These are phyloP conservation scores for Leptatherina wallacei DNA, from an alignment of 2,797 vertebrate species.

Conservation along the genomic window DNA sequence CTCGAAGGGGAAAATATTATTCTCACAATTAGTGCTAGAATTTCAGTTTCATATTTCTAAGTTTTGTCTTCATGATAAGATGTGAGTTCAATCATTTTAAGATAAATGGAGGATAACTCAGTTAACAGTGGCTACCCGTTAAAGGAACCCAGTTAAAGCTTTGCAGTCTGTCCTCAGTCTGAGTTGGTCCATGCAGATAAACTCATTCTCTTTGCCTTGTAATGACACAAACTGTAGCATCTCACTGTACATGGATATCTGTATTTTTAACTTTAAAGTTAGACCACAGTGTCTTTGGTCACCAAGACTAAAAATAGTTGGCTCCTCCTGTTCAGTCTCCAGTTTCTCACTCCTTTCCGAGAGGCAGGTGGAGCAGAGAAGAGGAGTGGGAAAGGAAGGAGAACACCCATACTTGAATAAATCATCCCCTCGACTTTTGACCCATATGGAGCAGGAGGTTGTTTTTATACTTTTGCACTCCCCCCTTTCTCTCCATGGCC, in stretches of 20 bases:
- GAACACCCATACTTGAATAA: constrained; percentile 70
- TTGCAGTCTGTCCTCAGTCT: background rate
- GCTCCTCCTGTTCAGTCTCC: constrained; percentile 74
- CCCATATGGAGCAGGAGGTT: constrained; percentile 71
- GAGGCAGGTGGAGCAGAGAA: constrained; percentile 77
- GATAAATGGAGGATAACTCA: background rate
- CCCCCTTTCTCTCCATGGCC: constrained; percentile 37
- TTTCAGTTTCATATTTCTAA: constrained; percentile 1
- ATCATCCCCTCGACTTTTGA: constrained; percentile 75
- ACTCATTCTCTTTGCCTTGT: constrained; percentile 25
- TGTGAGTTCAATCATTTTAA: constrained; percentile 3
- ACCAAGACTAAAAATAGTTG: constrained; percentile 75
- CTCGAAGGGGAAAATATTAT: constrained; percentile 5
- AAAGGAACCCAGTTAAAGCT: background rate
- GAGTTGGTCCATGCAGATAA: constrained; percentile 19
- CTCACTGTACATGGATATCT: constrained; percentile 80
- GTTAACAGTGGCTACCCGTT: background rate
- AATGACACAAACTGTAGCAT: constrained; percentile 51
- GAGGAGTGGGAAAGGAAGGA: constrained; percentile 32
- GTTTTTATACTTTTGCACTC: constrained; percentile 61
- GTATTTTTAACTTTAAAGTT: constrained; percentile 85
- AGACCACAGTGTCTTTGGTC: constrained; percentile 77
- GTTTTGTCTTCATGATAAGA: constrained; percentile 1
- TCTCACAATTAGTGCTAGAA: constrained; percentile 9
- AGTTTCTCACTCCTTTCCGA: constrained; percentile 81